Evolutionary conservation across 2,888 invertebrate species (phyloP), one percentile per base, ranked within the genome.

Genomic region (Tachina fera): DNA sequence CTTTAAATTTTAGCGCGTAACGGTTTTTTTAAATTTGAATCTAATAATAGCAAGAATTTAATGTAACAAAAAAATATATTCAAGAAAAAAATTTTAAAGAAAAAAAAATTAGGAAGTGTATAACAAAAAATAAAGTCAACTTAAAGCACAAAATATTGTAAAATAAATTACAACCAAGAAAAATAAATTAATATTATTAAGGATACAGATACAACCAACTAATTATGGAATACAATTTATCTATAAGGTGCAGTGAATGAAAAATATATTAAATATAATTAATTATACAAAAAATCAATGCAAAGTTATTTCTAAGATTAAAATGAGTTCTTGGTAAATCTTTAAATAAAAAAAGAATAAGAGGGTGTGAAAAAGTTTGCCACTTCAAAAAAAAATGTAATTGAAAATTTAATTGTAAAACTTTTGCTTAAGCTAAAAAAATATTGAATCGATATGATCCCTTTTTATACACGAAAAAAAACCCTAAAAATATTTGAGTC

Each of bases 1-100:
- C 67, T 39, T 56, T n/a, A 78, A 84, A 47, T 58, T 77, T 80
- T 71, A 65, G 68, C 87, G 86, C 80, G 81, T 75, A 88, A 88
- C 87, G 88, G 87, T 88, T 87, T 41, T n/a, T 70, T 53, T 75
- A 47, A 72, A 41, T 68, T 51, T 70, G 0, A 80, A 78, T 43
- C 43, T 9, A 60, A 16, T 39, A 56, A 60, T 13, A 45, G 41
- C 16, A 41, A 60, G 19, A 43, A 19, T 39, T 51, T 31, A 31
- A 31, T 31, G 5, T 6, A 31, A 31, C 6, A 31, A 5, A 39
- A 61, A 58, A 74, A 71, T 60, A 63, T 63, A 74, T 31, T 2
- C 47, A 53, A 56, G 49, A 14, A 5, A 47, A 31, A 49, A 49
- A 51, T 11, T 51, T 16, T 8, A 47, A 60, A 72, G 1, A 51